Evolutionary conservation across 2,797 vertebrate species (phyloP).

Genomic region (Stomatorhinus walkeri): DNA sequence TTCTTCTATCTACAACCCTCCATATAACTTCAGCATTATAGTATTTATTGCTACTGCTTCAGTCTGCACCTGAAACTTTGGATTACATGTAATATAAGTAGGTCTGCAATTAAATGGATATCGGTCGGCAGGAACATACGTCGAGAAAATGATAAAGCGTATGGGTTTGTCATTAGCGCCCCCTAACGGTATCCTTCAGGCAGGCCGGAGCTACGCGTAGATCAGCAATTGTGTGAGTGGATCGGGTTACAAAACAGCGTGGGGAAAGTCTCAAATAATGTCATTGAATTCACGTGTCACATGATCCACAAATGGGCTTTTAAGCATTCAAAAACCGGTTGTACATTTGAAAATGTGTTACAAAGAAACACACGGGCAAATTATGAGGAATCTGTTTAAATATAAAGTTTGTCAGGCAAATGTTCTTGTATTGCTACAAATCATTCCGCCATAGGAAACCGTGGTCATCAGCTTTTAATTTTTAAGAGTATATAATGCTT

Average conservation of each 20-base stretch:
- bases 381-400: not conserved
- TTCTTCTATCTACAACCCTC: not conserved
- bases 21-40: not conserved
- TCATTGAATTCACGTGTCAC: not conserved
- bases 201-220: not conserved
- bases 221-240: not conserved
- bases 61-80: not conserved
- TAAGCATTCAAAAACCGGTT: not conserved
- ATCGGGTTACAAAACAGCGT: not conserved
- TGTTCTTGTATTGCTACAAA: not conserved
- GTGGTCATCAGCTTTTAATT: not conserved
- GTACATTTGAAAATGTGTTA: not conserved
- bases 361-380: not conserved
- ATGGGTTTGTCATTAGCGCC: not conserved
- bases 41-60: not conserved
- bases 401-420: not conserved
- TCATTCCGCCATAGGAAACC: not conserved
- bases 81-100: not conserved
- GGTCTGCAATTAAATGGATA: not conserved
- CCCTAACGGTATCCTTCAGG: not conserved
- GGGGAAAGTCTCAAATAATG: not conserved
- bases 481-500: not conserved
- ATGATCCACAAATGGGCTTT: not conserved
- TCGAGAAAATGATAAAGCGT: not conserved
- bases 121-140: not conserved